Conservation (phyloP, 2,797 vertebrate species). For the Galago senegalensis region DNA sequence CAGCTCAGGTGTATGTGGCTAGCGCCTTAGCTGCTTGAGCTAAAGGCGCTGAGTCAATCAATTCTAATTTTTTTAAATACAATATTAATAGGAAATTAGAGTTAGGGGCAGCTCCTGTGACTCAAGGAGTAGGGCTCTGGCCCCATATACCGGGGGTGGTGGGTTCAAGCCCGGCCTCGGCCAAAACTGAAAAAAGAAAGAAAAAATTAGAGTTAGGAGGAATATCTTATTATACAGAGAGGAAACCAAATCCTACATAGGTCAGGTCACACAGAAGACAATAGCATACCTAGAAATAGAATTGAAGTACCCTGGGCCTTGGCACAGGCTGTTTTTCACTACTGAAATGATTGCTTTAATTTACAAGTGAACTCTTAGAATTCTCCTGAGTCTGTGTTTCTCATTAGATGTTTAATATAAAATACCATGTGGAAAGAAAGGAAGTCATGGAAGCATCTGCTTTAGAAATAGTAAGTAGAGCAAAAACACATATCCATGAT, state of each 20-base stretch:
- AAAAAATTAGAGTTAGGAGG: slow-evolving; percentile 23
- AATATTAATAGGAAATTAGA: slow-evolving; percentile 15
- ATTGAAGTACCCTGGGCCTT: neutral
- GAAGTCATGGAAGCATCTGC: neutral
- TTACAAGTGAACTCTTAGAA: neutral
- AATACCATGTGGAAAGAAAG: neutral
- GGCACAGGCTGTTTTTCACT: neutral
- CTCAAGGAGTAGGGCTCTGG: too few species aligned
- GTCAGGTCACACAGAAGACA: neutral
- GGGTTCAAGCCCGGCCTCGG: too few species aligned
- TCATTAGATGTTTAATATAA: slow-evolving; percentile 46
- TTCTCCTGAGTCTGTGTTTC: neutral
- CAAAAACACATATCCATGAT: neutral
- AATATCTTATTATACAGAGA: slow-evolving; percentile 8
- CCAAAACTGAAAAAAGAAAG: too few species aligned
- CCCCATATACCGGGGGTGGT: too few species aligned
- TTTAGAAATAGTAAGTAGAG: slow-evolving; percentile 46
- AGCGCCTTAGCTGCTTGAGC: too few species aligned
- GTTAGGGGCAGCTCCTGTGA: neutral
- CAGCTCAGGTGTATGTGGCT: too few species aligned
- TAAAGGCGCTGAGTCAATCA: too few species aligned
- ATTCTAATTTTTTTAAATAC: slow-evolving; percentile 34
- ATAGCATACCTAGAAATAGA: neutral
- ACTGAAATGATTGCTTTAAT: neutral
- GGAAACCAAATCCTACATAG: neutral